phyloP scores from a whole-genome alignment of 2,113 vertebrate species.

The Larimichthys polyactis region DNA sequence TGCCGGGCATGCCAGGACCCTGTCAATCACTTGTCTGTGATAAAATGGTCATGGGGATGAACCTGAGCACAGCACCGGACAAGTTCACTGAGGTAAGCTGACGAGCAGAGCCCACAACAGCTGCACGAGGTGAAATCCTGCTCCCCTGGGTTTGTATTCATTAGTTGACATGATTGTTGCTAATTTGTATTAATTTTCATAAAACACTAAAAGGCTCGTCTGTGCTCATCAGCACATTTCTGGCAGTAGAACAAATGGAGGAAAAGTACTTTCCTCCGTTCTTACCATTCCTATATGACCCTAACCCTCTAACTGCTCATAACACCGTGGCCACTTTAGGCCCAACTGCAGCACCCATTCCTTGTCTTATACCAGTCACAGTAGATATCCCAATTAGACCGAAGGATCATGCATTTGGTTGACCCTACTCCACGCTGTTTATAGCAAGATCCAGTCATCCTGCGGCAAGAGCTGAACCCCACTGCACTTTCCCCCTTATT shows the following conservation, averaged over 20 bases:
- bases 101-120: conserved; percentile 35
- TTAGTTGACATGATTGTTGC: conserved; percentile 42
- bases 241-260: conserved; percentile 6
- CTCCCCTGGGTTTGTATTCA: conserved; percentile 50
- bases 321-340: conserved; percentile 5
- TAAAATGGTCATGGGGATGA: conserved; percentile 73
- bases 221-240: conserved; percentile 26
- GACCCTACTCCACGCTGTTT: conserved; percentile 77
- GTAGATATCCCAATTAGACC: conserved; percentile 69
- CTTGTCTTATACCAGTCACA: conserved; percentile 65
- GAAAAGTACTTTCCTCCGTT: background rate
- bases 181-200: conserved; percentile 52
- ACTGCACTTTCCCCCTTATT: conserved; percentile 64
- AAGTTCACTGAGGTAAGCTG: conserved; percentile 76
- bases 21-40: conserved; percentile 86
- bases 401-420: conserved; percentile 65
- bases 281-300: background rate
- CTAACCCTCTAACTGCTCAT: background rate
- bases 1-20: conserved; percentile 82
- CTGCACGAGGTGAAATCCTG: conserved; percentile 35
- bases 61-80: conserved; percentile 72
- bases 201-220: conserved; percentile 22
- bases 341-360: conserved; percentile 64
- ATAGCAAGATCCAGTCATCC: conserved; percentile 58
- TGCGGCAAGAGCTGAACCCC: conserved; percentile 68